Base-by-base conservation (phyloP, 2,113 vertebrate species). In the Chionomys nivalis region DNA sequence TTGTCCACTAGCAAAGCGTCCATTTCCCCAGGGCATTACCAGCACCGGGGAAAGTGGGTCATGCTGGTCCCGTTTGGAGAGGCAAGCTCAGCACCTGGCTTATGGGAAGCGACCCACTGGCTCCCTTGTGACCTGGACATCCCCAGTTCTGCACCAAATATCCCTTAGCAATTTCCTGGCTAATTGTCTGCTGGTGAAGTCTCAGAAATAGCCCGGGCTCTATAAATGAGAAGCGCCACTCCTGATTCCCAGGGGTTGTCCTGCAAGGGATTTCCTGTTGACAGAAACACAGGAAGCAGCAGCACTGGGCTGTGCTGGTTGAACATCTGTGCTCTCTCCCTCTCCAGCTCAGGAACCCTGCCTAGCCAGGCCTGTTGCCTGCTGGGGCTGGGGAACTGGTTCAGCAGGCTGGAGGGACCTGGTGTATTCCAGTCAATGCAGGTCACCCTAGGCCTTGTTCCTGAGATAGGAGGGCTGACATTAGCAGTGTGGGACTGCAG, bases 181-280 rank as follows among this genome's bases (percentile, higher is more conserved):
- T 10, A 0, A 77, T 83, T 52, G 77, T 93, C 77, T 66, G 63
- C 87, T 4, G 6, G 66, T 8, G 68, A 83, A 92, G n/a, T 77
- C 36, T 91, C 88, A 58, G 89, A 78, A 95, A 63, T 31, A 88
- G 39, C 58, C 89, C 16, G 3, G 39, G 58, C 83, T 95, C 94
- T 79, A 77, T 78, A 24, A 82, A 86, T 13, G 88, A 55, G 63
- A 77, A 75, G 81, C 58, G 28, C 96, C 91, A 94, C 97, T 85
- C 65, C n/a, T 52, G 55, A 63, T 66, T 94, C 92, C 92, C 88
- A 75, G 85, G 93, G 86, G 90, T 65, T 75, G 92, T 94, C 95
- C 86, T 95, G 77, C 96, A 89, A 94, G 82, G 91, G 77, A 96
- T 96, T 98, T 97, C 97, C 97, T 96, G 96, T 97, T 95, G 97